Evolutionary conservation across 2,888 invertebrate species (phyloP).

Genomic region (Amphipyra tragopoginis): DNA sequence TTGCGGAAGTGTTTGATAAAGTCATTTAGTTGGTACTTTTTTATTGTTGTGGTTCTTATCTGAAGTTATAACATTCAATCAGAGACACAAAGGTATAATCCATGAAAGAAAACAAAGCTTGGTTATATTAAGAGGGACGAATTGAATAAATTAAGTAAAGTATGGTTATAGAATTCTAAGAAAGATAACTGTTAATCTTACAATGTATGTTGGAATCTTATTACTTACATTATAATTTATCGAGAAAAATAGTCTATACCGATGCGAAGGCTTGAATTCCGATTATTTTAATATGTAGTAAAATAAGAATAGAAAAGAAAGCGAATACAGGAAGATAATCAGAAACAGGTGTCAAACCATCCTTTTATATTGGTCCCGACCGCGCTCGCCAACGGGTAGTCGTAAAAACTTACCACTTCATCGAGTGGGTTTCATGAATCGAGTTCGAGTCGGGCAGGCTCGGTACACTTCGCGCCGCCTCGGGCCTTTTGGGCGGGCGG

Average conservation of each 20-base stretch:
- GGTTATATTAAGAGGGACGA: too few species aligned
- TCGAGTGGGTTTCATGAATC: conserved; percentile 86
- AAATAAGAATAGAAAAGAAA: conserved; percentile 42
- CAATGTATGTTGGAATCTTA: too few species aligned
- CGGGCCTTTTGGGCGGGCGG: conserved; percentile 80
- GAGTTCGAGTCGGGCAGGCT: conserved; percentile 67
- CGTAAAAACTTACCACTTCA: conserved; percentile 89
- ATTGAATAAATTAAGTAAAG: too few species aligned
- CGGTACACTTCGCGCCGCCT: conserved; percentile 68
- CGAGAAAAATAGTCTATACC: neutral
- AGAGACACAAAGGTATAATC: too few species aligned
- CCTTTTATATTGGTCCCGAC: conserved; percentile 82
- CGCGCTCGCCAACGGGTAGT: conserved; percentile 81
- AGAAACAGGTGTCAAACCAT: conserved; percentile 82
- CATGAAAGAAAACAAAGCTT: too few species aligned
- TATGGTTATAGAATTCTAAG: too few species aligned
- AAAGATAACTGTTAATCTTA: too few species aligned
- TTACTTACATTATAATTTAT: too few species aligned
- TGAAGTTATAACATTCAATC: too few species aligned
- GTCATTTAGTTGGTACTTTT: neutral
- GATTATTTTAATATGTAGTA: conserved; percentile 28
- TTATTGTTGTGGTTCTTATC: neutral
- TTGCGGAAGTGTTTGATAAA: neutral
- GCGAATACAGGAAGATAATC: conserved; percentile 66
- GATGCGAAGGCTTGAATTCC: conserved; percentile 1